phyloP scores from a whole-genome alignment of 2,113 vertebrate species.

The Petrocephalus microphthalmus region DNA sequence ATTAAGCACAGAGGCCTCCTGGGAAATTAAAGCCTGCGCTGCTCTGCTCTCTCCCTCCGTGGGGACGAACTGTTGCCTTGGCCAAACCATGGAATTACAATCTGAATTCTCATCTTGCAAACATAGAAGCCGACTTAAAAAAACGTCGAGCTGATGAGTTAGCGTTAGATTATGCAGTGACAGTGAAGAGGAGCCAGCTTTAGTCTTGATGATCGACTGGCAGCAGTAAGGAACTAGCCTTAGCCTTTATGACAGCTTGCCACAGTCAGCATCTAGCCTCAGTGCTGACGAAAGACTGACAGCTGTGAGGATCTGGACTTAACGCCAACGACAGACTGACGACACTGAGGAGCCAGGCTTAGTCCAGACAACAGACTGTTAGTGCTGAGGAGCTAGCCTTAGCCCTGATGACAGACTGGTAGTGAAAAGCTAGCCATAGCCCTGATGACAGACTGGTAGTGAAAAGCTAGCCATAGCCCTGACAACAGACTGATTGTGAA shows the following conservation, averaged over 20 bases:
- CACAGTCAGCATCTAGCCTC: neutral
- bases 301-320: neutral
- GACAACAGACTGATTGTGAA: neutral
- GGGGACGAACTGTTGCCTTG: neutral
- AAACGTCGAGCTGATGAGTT: neutral
- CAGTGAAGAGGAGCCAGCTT: neutral
- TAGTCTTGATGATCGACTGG: neutral
- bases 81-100: neutral
- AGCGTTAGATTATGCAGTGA: neutral
- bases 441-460: neutral
- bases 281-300: neutral
- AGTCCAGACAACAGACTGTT: neutral
- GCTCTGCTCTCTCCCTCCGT: neutral
- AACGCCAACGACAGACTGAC: neutral
- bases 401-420: neutral
- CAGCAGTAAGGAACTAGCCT: neutral
- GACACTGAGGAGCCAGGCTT: neutral
- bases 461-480: neutral
- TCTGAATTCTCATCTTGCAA: constrained; percentile 9
- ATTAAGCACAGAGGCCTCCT: constrained; percentile 17
- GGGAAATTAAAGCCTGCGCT: constrained; percentile 19
- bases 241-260: neutral
- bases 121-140: constrained; percentile 9
- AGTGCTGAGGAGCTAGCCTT: neutral
- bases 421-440: neutral